Percentiles rank a stretch among this genome's conserved stretches.
Conservation (phyloP, 1,140 invertebrate species). For the Parasteatoda tepidariorum region DNA sequence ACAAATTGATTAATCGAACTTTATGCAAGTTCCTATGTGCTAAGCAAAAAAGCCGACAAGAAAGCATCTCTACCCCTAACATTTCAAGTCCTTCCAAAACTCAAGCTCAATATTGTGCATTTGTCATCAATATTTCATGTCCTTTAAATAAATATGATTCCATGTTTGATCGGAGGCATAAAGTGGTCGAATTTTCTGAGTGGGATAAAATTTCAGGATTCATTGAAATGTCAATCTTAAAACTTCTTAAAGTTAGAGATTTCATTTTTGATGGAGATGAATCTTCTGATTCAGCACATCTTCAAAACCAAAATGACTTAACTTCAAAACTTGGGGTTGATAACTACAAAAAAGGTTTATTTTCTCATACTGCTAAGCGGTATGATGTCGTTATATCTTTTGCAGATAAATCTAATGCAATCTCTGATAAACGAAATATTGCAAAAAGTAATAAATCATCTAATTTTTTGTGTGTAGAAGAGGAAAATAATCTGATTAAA, state of each 20-base stretch:
- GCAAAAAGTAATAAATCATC: too few relatives aligned
- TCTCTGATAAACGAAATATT: too few relatives aligned
- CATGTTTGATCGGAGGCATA: conserved; percentile 71
- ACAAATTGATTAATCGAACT: conserved; percentile 71
- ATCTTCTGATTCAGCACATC: not conserved
- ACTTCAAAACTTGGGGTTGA: conserved; percentile 7
- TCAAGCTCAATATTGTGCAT: conserved; percentile 71
- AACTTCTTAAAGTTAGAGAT: conserved; percentile 63
- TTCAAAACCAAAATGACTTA: not conserved
- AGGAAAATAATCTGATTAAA: too few relatives aligned
- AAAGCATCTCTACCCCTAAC: conserved; percentile 45
- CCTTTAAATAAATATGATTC: conserved; percentile 74
- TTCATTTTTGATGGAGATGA: not conserved
- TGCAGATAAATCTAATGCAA: too few relatives aligned
- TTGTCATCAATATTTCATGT: conserved; percentile 75
- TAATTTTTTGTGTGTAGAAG: too few relatives aligned
- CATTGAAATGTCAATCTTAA: conserved; percentile 71
- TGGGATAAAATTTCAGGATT: conserved; percentile 72
- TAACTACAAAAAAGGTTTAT: conserved; percentile 35
- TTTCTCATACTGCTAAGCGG: conserved; percentile 47
- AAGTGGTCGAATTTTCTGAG: conserved; percentile 74
- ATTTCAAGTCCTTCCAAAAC: conserved; percentile 64
- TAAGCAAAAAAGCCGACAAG: conserved; percentile 62
- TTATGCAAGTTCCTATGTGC: conserved; percentile 66
- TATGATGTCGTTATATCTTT: too few relatives aligned